Base-by-base conservation (phyloP, 2,797 vertebrate species). In the Scolopax rusticola region DNA sequence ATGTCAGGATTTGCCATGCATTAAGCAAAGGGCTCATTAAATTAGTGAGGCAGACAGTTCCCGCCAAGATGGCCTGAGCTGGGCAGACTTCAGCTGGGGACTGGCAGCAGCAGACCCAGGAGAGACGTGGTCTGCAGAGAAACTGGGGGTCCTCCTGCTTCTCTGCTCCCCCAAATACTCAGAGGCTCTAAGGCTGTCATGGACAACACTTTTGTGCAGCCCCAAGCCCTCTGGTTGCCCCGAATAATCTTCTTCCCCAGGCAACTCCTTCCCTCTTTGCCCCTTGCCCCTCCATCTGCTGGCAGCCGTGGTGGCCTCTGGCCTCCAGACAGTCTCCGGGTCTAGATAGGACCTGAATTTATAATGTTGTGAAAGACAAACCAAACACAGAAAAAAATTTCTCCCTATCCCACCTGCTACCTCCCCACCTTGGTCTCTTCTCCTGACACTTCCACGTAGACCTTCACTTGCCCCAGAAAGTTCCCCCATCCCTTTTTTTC, bases 11-110 rank as follows among this genome's bases (percentile, higher is more conserved):
- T 87, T 13, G 38, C 74, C 74, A 84, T 47, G 87, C 87, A 84
- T 90, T 87, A 70, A 87, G 68, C 82, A 8, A 8, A 53, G 83
- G 68, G 47, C 90, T 95, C 87, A 87, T 90, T 84, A 84, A 84
- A 84, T 87, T 68, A 84, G 38, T 1, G 11, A 90, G 79, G 59
- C 87, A 87, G 84, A 59, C 40, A 23, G 60, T 53, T 85, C 56
- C 83, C 20, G 43, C 61, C 70, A 73, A n/a, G 81, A 84, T 57
- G 81, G 70, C 30, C 74, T 54, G 64, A 91, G 84, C 84, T 76
- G 59, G 79, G 47, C 63, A 84, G 84, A 54, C 68, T 50, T 56
- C 64, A 67, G 45, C 56, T 17, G n/a, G 45, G 78, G n/a, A 43
- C 57, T 38, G 61, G 78, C 78, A 79, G 50, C 38, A 47, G n/a